Conservation (phyloP, 2,797 vertebrate genomes). For the Leptodactylus fallax region DNA sequence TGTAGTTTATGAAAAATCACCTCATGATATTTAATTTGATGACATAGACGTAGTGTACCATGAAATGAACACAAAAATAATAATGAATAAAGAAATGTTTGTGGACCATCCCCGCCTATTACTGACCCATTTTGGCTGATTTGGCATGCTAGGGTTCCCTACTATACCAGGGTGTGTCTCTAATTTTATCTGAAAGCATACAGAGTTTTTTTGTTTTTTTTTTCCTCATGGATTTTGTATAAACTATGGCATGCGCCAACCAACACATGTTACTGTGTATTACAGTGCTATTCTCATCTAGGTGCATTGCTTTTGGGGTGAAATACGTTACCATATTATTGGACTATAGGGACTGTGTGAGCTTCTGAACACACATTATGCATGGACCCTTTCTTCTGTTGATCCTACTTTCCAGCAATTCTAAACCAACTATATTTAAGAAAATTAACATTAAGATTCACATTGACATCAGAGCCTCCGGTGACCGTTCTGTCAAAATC, state of each 20-base stretch:
- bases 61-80: neutral
- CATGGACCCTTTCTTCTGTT: too few species aligned
- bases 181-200: neutral
- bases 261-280: neutral
- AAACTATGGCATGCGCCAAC: neutral
- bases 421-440: too few species aligned
- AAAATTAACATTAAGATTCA: too few species aligned
- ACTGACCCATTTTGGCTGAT: neutral
- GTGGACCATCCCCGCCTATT: neutral
- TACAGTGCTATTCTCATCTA: neutral
- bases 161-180: neutral
- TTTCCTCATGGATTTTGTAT: neutral
- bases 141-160: neutral
- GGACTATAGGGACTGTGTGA: too few species aligned
- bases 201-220: neutral
- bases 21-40: slow-evolving; percentile 6
- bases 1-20: slow-evolving; percentile 14
- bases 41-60: neutral
- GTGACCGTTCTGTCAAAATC: too few species aligned
- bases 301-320: neutral
- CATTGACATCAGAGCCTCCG: too few species aligned
- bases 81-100: too few species aligned
- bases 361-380: too few species aligned
- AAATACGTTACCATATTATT: too few species aligned
- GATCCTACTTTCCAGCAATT: too few species aligned